Base-by-base conservation (phyloP, 2,797 vertebrate genomes). In the Peromyscus nudipes region DNA sequence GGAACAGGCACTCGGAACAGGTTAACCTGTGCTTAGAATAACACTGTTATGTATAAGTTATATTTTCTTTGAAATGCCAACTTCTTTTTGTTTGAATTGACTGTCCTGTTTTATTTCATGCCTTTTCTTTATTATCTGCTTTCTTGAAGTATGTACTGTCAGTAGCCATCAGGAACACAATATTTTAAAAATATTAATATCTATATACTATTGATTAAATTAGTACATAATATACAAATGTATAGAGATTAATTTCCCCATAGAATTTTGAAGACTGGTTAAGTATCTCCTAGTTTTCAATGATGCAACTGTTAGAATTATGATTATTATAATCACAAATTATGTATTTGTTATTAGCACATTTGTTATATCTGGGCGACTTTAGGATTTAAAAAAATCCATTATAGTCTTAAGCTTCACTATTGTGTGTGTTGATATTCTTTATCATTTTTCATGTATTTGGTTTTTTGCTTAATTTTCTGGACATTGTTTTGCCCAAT, bases 11-110 rank as follows among this genome's bases (percentile, higher is more conserved):
- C 13, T 81, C 1, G 37, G n/a, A n/a, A n/a, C n/a, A n/a, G n/a
- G 12, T 83, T 13, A 79, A 19, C 34, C 46, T 49, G 9, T 37
- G 40, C 62, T 86, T 6, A 92, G 11, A 14, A 43, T 64, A 62
- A 46, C n/a, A 6, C 40, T 43, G 46, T 76, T 79, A 57, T 13
- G 16, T 84, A 34, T 3, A 62, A 60, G 34, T 27, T 29, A 27
- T 49, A n/a, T n/a, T 73, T 40, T 93, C 34, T 95, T 96, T 52
- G 60, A 83, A 93, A 84, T 84, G 64, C 17, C 10, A 88, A 71
- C 19, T 79, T 60, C 4, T 77, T 69, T 94, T 81, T 95, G 67
- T 87, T 79, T 9, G 55, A 84, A 9, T 65, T 65, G 46, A 40
- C 31, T 77, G 12, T 86, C 6, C 10, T 49, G 1, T 14, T 96